Evolutionary conservation across 2,113 vertebrate species (phyloP), one percentile per base, ranked within the genome.

Genomic region (Eurypyga helias): DNA sequence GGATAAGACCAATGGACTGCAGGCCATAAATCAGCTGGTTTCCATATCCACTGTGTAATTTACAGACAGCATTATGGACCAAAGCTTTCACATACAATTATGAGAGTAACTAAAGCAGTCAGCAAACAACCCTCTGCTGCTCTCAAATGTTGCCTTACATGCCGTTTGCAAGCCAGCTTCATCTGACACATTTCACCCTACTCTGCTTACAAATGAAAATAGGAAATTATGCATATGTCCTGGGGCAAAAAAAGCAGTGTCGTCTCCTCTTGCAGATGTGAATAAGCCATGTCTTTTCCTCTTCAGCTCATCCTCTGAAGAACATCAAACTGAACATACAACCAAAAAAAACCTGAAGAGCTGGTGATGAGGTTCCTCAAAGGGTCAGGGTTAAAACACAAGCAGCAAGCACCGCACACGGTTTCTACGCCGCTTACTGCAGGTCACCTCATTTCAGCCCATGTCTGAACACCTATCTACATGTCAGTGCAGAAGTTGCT

Each of bases 221-320:
- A 23, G 67, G 48, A 96, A 82, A 62, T 13, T 1, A 41, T 85
- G 45, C 17, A 11, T 8, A 4, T 7, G 9, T 28, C 36, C 8
- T 25, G 6, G 3, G 36, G 4, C 2, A 7, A 21, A 65, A 13
- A 1, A 48, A 13, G 5, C 18, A 17, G 9, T 3, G 25, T 15
- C 71, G 15, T 33, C 33, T 58, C 55, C 43, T 48, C 41, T 84
- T 73, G 28, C 57, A 36, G 48, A 60, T 77, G 82, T 89, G 55
- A 89, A n/a, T 71, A 45, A 70, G 28, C 20, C 13, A 23, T 3
- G 3, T 31, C 49, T 49, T 61, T 33, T 52, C 34, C 38, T 52
- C 55, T 87, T 86, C n/a, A 78, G 46, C 13, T 93, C 38, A 36
- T 54, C 38, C 66, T 62, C 66, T 77, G 36, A 81, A 88, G 11